phyloP scores from a whole-genome alignment of 2,113 vertebrate species.

The Hassar affinis region DNA sequence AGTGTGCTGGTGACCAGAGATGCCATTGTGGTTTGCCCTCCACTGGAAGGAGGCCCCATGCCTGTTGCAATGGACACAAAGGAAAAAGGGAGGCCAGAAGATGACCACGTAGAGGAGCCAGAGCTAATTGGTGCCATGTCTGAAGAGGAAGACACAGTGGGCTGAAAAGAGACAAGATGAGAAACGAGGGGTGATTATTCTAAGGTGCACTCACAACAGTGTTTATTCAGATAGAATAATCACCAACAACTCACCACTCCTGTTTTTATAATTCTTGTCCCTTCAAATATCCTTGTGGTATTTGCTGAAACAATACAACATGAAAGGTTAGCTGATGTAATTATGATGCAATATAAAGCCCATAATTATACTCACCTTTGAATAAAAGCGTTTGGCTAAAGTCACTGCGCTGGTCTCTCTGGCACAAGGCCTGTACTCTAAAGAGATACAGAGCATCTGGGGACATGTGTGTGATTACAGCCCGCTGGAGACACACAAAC shows the following conservation, averaged over 20 bases:
- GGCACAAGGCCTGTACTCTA: slow-evolving; percentile 96
- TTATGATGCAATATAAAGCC: not conserved
- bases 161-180: slow-evolving; percentile 69
- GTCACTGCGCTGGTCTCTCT: slow-evolving; percentile 94
- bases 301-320: slow-evolving; percentile 80
- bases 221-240: not conserved
- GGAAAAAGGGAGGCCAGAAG: slow-evolving; percentile 95
- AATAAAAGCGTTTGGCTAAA: slow-evolving; percentile 98
- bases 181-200: not conserved
- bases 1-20: slow-evolving; percentile 96
- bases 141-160: slow-evolving; percentile 91
- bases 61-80: slow-evolving; percentile 98
- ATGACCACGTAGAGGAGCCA: slow-evolving; percentile 97
- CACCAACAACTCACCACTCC: slow-evolving; percentile 87
- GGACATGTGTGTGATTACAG: slow-evolving; percentile 92
- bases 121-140: slow-evolving; percentile 99
- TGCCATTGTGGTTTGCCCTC: slow-evolving; percentile 91
- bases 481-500: slow-evolving; percentile 78
- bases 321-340: not conserved
- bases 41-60: slow-evolving; percentile 94
- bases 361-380: slow-evolving; percentile 78
- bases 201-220: not conserved
- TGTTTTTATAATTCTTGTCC: slow-evolving; percentile 95
- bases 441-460: slow-evolving; percentile 96
- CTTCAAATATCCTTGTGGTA: slow-evolving; percentile 97